Percentiles rank a stretch among this genome's conserved stretches.
phyloP scores from a whole-genome alignment of 1,140 invertebrate species.

The Macrotrachela quadricornifera region DNA sequence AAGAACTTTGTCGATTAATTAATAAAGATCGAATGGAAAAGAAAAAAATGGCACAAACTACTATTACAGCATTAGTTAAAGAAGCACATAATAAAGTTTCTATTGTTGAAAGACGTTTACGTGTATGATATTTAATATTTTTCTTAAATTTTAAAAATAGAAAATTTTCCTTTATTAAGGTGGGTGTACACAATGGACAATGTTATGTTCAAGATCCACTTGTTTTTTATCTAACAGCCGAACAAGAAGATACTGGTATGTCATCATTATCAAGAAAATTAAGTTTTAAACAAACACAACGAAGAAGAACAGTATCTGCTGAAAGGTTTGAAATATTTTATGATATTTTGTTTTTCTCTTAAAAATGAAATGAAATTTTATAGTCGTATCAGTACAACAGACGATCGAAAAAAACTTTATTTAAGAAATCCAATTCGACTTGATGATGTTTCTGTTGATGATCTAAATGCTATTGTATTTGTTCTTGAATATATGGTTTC shows the following conservation, averaged over 20 bases:
- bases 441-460: constrained; percentile 20
- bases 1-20: constrained; percentile 19
- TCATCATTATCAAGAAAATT: no score
- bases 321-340: no score
- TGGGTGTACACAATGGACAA: constrained; percentile 30
- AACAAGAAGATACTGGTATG: no score
- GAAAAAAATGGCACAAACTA: not conserved
- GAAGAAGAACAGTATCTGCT: no score
- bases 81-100: constrained; percentile 10
- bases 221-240: constrained; percentile 16
- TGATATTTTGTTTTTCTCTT: no score
- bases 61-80: not conserved
- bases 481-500: constrained; percentile 23
- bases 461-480: constrained; percentile 22
- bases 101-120: constrained; percentile 19
- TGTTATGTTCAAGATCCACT: constrained; percentile 24
- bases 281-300: no score
- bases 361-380: no score
- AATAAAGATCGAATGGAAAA: constrained; percentile 17
- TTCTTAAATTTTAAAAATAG: not conserved
- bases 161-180: constrained; percentile 10
- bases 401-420: no score
- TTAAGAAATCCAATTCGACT: constrained; percentile 17
- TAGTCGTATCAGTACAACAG: no score
- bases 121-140: no score